Evolutionary conservation across 1,140 invertebrate genomes (phyloP), one percentile per base, ranked within the genome.

Genomic region (Penaeus vannamei): DNA sequence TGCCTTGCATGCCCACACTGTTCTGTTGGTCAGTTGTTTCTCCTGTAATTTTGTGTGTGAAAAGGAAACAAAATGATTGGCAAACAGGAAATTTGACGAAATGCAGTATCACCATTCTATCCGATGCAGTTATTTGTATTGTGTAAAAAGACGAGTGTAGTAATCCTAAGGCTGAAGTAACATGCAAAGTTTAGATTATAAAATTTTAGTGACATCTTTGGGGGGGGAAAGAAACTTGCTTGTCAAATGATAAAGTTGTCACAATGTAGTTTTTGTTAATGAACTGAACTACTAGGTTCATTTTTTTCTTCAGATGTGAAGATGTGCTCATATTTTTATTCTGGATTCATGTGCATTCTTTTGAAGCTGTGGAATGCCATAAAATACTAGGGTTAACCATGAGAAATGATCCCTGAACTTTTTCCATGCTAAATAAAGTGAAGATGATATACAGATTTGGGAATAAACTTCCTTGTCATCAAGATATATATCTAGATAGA

Each of bases 261-360:
- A 53, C 53, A 53, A 53, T 76, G 72, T 36, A 29, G 53, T 12
- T 59, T 84, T 84, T 64, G 32, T 84, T 64, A 29, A 62, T 62
- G 60, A 53, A 61, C 36, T 62, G 60, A 53, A 61, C 36, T 61
- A 36, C 59, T 17, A 64, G 42, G 82, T 53, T 42, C 19, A 84
- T 61, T 12, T 20, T 32, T 32, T 60, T 81, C 60, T 83, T 36
- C 81, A 32, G 81, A n/a, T 62, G 59, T 61, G 59, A 22, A 20
- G 82, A 64, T 62, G 36, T 46, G 36, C 61, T 84, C 1, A 84
- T 84, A 84, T 64, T 84, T 84, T 64, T 19, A 84, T 84, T 84
- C 29, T 42, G 61, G 36, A 84, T 84, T 84, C 22, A 26, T 29
- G 80, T 60, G 59, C 46, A 60, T 84, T 64, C 26, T 84, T 64